phyloP scores from a whole-genome alignment of 2,888 invertebrate genomes.

The Dryococelus australis region DNA sequence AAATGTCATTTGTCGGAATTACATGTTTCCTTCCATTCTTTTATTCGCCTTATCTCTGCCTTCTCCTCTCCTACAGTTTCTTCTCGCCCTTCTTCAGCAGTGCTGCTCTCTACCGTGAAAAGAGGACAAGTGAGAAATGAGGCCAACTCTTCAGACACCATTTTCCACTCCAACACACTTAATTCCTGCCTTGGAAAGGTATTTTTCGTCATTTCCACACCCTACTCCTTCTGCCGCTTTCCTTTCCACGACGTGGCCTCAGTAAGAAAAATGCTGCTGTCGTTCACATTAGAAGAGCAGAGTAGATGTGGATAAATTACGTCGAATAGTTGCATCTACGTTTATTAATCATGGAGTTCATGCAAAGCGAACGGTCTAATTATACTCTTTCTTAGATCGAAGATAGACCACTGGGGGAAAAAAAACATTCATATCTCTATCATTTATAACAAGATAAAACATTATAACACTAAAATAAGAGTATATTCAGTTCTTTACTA shows the following conservation, averaged over 20 bases:
- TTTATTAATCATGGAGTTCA: not conserved
- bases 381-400: not conserved
- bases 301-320: not conserved
- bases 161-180: conserved; percentile 11
- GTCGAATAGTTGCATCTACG: not conserved
- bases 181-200: not conserved
- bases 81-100: not conserved
- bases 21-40: not conserved
- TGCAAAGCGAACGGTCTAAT: not conserved
- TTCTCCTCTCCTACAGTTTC: not conserved
- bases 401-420: no score
- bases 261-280: not conserved
- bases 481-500: no score
- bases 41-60: conserved; percentile 7
- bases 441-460: no score
- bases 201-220: conserved; percentile 16
- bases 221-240: not conserved
- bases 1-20: conserved; percentile 16
- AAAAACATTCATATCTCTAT: no score
- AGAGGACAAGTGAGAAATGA: conserved; percentile 16
- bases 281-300: not conserved
- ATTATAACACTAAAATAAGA: no score
- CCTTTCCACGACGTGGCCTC: not conserved
- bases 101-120: not conserved
- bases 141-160: conserved; percentile 11